phyloP scores from a whole-genome alignment of 2,888 invertebrate species.

The Clivina fossor region DNA sequence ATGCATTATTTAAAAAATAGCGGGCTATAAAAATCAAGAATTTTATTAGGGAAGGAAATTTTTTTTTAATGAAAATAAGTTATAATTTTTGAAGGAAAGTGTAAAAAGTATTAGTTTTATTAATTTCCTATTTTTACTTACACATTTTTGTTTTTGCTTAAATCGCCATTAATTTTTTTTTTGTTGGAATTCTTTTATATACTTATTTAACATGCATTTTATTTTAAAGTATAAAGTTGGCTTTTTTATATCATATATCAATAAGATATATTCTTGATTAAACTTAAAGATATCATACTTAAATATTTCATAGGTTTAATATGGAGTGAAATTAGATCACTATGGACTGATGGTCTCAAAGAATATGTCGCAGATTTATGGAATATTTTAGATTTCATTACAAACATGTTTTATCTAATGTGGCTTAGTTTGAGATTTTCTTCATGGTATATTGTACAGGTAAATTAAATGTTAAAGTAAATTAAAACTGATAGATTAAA shows the following conservation, averaged over 20 bases:
- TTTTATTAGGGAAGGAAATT: no score
- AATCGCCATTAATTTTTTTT: not conserved
- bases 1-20: no score
- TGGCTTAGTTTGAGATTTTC: constrained; percentile 88
- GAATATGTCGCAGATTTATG: constrained; percentile 95
- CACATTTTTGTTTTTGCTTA: constrained; percentile 56
- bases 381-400: constrained; percentile 98
- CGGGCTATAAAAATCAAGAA: no score
- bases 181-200: no score
- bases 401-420: constrained; percentile 92
- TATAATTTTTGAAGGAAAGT: not conserved
- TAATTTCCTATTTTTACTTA: constrained; percentile 41
- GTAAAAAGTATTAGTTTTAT: not conserved
- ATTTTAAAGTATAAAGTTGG: no score
- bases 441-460: constrained; percentile 88
- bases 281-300: constrained; percentile 1
- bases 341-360: constrained; percentile 87
- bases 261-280: no score
- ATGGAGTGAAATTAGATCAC: constrained; percentile 87
- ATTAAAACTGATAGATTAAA: constrained; percentile 7
- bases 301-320: constrained; percentile 72
- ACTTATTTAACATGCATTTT: no score
- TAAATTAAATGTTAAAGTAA: constrained; percentile 55
- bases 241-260: no score
- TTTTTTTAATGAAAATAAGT: constrained; percentile 1